These are phyloP conservation scores for Clarias platycephalus DNA, from an alignment of 2,797 vertebrate species.

Conservation along the genomic window DNA sequence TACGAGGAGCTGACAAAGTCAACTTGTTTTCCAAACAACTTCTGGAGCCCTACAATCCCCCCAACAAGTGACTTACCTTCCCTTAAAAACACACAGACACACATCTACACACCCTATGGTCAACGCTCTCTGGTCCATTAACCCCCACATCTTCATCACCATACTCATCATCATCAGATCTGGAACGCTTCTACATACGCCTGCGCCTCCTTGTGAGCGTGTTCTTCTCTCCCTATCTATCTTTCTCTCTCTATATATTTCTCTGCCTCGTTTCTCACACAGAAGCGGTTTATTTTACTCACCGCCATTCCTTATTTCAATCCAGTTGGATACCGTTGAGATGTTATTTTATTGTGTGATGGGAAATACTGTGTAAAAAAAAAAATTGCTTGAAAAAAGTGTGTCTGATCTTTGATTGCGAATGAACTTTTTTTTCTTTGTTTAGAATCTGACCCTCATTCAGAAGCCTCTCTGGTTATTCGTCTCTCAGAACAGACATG, in stretches of 20 bases:
- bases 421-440: background rate
- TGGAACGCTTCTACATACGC: background rate
- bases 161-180: background rate
- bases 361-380: slow-evolving; percentile 42
- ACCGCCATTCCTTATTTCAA: background rate
- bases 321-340: background rate
- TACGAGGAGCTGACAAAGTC: slow-evolving; percentile 89
- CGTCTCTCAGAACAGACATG: background rate
- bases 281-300: background rate
- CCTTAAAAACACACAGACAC: slow-evolving; percentile 26
- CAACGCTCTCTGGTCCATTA: slow-evolving; percentile 1
- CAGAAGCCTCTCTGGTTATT: background rate
- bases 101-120: background rate
- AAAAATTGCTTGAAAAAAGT: slow-evolving; percentile 25
- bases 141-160: background rate
- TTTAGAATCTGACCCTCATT: slow-evolving; percentile 1
- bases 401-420: slow-evolving; percentile 18
- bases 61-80: slow-evolving; percentile 76
- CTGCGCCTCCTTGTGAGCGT: background rate
- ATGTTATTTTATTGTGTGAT: slow-evolving; percentile 36
- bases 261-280: background rate
- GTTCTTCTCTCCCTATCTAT: background rate
- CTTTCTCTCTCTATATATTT: background rate
- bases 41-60: slow-evolving; percentile 90
- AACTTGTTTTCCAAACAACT: slow-evolving; percentile 92